Conservation (phyloP, 2,888 invertebrate genomes). For the Melipona bicolor region DNA sequence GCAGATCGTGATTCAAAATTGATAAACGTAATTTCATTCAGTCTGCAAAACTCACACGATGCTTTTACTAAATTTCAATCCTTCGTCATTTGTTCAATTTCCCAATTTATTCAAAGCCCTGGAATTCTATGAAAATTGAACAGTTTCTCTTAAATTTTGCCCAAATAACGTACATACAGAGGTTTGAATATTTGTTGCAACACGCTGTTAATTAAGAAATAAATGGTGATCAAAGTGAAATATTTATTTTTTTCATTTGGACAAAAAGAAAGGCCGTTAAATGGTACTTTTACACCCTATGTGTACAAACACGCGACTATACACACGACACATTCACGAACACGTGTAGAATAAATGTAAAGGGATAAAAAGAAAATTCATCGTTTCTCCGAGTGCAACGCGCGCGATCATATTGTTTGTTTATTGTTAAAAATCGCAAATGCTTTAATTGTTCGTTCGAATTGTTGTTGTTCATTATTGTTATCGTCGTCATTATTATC, state of each 20-base stretch:
- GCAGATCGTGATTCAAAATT: too few species aligned
- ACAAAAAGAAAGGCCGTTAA: too few species aligned
- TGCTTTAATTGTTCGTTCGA: conserved; percentile 53
- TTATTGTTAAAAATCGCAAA: conserved; percentile 41
- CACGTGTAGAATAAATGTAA: conserved; percentile 25
- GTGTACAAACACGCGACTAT: neutral
- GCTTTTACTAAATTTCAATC: too few species aligned
- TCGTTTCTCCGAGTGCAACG: conserved; percentile 37
- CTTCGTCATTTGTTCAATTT: too few species aligned
- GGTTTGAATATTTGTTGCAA: too few species aligned
- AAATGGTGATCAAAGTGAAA: too few species aligned
- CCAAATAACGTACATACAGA: too few species aligned
- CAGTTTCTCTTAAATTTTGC: too few species aligned
- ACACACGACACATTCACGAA: conserved; percentile 16
- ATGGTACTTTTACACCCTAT: conserved; percentile 16
- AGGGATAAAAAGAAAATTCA: conserved; percentile 28
- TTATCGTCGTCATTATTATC: conserved; percentile 37
- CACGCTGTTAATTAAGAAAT: too few species aligned
- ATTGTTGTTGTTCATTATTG: conserved; percentile 49
- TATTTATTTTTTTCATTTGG: neutral
- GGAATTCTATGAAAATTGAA: too few species aligned
- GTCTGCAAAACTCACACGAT: too few species aligned
- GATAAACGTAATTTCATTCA: neutral
- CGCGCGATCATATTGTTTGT: conserved; percentile 42
- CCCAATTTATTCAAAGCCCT: too few species aligned